Evolutionary conservation across 1,140 invertebrate genomes (phyloP), one percentile per base, ranked within the genome.

Genomic region (Drosophila ambigua): DNA sequence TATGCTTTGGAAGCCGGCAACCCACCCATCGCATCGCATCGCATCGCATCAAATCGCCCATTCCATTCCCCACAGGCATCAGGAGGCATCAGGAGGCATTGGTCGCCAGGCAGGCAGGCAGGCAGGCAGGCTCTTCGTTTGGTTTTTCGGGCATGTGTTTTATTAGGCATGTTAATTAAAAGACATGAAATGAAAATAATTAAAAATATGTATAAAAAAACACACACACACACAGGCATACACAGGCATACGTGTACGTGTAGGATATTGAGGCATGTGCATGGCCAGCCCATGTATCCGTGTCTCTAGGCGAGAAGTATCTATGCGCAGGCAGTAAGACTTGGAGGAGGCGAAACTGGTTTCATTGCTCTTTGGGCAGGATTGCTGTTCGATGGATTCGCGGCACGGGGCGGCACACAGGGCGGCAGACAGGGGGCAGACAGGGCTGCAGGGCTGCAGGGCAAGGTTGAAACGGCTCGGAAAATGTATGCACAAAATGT

Each of bases 151-250:
- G 76, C 79, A 77, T 89, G 85, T 90, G 87, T 90, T 90, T 90
- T 90, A 90, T 90, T 90, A 90, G 85, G 85, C 85, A 90, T 90
- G 85, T 87, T 90, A 90, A 90, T 90, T 90, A 90, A 90, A 90
- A 90, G 85, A 90, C 85, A 90, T 90, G 85, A 90, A 90, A 90
- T 88, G 83, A 88, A 88, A 88, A 88, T 88, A 88, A 88, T 88
- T 82, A 83, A 88, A 87, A 87, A 88, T 79, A 82, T 87, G 67
- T 81, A 78, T 74, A 68, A 65, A 82, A 81, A 51, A n/a, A n/a
- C n/a, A n/a, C n/a, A 54, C 48, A 68, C 51, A 58, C 57, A 67
- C 7, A 43, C 23, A 49, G 13, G 45, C 39, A 64, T n/a, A 53
- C n/a, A 15, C 16, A 23, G 43, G 50, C 57, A 39, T 2, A 20